These are phyloP conservation scores for Megalops cyprinoides DNA, from an alignment of 2,797 vertebrate species.

Conservation along the genomic window DNA sequence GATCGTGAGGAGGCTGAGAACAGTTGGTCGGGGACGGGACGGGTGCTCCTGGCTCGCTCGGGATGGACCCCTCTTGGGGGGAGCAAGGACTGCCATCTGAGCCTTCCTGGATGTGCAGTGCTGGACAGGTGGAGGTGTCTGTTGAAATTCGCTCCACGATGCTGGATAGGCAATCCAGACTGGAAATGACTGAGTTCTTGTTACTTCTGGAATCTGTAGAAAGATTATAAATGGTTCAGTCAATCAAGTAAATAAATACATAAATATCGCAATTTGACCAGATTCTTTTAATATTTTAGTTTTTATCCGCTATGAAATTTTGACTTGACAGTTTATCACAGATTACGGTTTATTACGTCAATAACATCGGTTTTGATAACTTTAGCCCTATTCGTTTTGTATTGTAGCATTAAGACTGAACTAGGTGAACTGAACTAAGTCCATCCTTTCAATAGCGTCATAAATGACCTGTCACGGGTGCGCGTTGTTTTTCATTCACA, in stretches of 20 bases:
- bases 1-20: constrained; percentile 64
- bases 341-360: too few species aligned
- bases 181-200: constrained; percentile 82
- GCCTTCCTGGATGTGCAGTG: constrained; percentile 62
- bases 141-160: constrained; percentile 92
- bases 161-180: constrained; percentile 88
- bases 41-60: constrained; percentile 60
- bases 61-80: constrained; percentile 59
- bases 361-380: not conserved
- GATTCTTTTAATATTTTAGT: too few species aligned
- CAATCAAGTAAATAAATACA: not conserved
- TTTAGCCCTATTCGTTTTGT: not conserved
- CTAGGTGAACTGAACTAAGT: too few species aligned
- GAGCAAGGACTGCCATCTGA: constrained; percentile 71
- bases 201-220: constrained; percentile 76
- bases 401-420: not conserved
- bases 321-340: too few species aligned
- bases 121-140: constrained; percentile 70
- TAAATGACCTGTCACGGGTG: not conserved
- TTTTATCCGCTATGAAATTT: too few species aligned
- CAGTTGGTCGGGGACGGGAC: constrained; percentile 60
- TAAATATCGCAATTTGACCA: not conserved
- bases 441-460: not conserved
- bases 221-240: constrained; percentile 25
- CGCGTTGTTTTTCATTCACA: constrained; percentile 37